Evolutionary conservation across 2,888 invertebrate genomes (phyloP), one percentile per base, ranked within the genome.

Genomic region (Julus scandinavius): DNA sequence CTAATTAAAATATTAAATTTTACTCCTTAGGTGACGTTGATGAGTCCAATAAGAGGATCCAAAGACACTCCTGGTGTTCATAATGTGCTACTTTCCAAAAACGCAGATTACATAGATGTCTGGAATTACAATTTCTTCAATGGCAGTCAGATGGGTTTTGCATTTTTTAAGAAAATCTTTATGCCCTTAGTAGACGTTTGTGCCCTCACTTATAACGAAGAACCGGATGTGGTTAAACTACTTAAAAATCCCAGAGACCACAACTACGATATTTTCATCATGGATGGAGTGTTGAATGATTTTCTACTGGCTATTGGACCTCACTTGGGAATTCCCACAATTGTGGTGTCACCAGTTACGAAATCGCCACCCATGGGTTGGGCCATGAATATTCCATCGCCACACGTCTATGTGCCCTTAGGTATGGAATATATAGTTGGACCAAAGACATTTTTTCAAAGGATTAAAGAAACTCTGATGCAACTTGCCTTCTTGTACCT

Each of bases 271-370:
- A 20, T 88, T 17, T 50, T 58, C 20, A 41, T 88, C 41, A 85
- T 88, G 38, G 88, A 88, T 85, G 85, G 50, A 29, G 29, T 88
- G 2, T 40, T 88, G 29, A 85, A 84, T 58, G 88, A 88, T 20
- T 88, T 50, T 40, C 41, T 63, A 17, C 40, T 88, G 38, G 85
- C 85, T 2, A 17, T 88, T 0, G 84, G 50, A 15, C 88, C 85
- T 13, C 50, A 88, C 9, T 29, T 88, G n/a, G 85, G 58, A 85
- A 63, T 88, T 54, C 88, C 88, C 9, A 58, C 49, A 15, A 40
- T 88, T 2, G 45, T 85, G 7, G n/a, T 88, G 9, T 85, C 85
- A 11, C 85, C 88, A 15, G 50, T 85, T 1, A 15, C 9, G n/a
- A 50, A 54, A 49, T 54, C 54, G 38, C 54, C 50, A 54, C 85